Evolutionary conservation across 2,797 vertebrate genomes (phyloP).

Genomic region (Ctenosaura bakeri): DNA sequence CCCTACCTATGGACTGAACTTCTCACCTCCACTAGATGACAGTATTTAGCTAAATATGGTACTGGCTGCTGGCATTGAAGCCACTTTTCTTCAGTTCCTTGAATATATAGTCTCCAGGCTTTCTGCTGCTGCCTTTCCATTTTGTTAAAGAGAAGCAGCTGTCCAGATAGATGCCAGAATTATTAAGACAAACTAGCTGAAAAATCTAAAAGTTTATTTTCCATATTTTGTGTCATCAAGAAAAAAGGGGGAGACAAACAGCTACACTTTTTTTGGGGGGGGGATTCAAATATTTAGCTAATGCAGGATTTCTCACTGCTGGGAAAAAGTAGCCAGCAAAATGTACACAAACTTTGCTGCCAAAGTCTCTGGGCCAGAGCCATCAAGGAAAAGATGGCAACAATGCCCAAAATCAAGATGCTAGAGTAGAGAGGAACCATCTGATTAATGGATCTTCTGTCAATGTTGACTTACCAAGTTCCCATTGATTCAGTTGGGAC

Average conservation of each 20-base stretch:
- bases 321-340: not conserved
- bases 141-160: not conserved
- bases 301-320: not conserved
- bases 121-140: not conserved
- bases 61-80: not conserved
- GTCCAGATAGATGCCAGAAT: not conserved
- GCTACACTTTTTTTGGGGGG: not conserved
- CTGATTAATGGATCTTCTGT: too few relatives aligned
- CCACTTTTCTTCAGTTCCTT: rapidly evolving
- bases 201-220: not conserved
- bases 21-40: conserved; percentile 64
- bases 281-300: not conserved
- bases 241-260: not conserved
- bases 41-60: conserved; percentile 44
- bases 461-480: too few relatives aligned
- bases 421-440: not conserved
- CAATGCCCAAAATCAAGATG: not conserved
- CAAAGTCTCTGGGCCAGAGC: too few relatives aligned
- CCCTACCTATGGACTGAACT: not conserved
- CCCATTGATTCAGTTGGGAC: not conserved
- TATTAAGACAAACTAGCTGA: not conserved
- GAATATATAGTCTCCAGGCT: not conserved
- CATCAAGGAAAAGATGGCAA: too few relatives aligned
- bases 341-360: not conserved
- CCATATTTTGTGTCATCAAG: not conserved